Evolutionary conservation across 2,888 invertebrate species (phyloP).

Genomic region (Epinotia brunnichana): DNA sequence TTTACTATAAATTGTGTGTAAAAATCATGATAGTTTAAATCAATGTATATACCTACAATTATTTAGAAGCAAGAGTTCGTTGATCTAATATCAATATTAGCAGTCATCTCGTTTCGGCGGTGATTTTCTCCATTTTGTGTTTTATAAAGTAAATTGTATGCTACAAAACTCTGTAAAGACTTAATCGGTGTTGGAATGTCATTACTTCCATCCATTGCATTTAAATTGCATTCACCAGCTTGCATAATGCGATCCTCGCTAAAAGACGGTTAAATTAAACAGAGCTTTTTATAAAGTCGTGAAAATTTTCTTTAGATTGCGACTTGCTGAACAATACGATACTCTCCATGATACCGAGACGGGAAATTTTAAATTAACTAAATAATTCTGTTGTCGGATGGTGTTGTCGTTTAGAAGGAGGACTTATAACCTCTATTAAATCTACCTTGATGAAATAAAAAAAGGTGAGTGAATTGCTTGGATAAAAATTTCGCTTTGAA

Average conservation of each 20-base stretch:
- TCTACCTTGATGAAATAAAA: not conserved
- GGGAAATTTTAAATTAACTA: constrained; percentile 18
- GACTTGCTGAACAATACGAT: constrained; percentile 20
- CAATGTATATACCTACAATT: not conserved
- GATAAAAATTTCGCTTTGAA: not conserved
- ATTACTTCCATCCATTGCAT: constrained; percentile 21
- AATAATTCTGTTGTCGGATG: not conserved
- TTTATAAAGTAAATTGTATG: constrained; percentile 5
- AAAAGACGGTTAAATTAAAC: constrained; percentile 24
- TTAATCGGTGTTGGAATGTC: not conserved
- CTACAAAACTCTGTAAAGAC: constrained; percentile 23
- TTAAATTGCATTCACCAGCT: constrained; percentile 25
- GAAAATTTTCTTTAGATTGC: constrained; percentile 21
- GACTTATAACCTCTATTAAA: not conserved
- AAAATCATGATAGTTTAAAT: too few relatives aligned
- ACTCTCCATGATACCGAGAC: not conserved
- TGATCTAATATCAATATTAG: not conserved
- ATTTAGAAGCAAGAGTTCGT: not conserved
- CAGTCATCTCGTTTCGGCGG: not conserved
- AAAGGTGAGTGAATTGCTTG: not conserved
- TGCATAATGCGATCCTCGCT: constrained; percentile 29
- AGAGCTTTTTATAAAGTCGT: constrained; percentile 26
- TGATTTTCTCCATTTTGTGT: not conserved
- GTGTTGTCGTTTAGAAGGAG: not conserved
- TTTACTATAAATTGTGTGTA: too few relatives aligned